Conservation (phyloP, 2,888 invertebrate species). For the Meteorus colon region DNA sequence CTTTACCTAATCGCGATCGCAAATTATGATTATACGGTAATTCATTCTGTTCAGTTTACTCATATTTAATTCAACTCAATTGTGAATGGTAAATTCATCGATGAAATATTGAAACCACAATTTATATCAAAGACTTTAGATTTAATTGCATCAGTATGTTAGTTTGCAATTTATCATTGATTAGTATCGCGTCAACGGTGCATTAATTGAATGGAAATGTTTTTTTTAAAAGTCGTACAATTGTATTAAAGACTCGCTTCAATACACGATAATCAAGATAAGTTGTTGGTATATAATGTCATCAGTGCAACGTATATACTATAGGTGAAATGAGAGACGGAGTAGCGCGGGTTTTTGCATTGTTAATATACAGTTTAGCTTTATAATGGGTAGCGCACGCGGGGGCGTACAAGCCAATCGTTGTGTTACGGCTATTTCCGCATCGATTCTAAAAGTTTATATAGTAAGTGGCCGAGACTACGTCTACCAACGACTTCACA, state of each 20-base stretch:
- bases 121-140: not conserved
- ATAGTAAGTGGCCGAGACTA: slow-evolving; percentile 4
- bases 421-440: slow-evolving; percentile 24
- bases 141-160: not conserved
- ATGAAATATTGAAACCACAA: slow-evolving; percentile 4
- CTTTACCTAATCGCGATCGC: not conserved
- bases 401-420: slow-evolving; percentile 26
- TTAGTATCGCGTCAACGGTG: not conserved
- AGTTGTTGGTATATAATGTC: slow-evolving; percentile 3
- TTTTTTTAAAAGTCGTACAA: not conserved
- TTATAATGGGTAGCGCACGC: slow-evolving; percentile 11
- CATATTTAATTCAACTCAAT: not conserved
- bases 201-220: not conserved
- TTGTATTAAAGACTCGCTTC: slow-evolving; percentile 1
- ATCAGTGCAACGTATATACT: not conserved
- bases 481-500: slow-evolving; percentile 12
- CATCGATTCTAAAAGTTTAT: slow-evolving; percentile 26
- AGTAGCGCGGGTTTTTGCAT: not conserved
- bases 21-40: slow-evolving; percentile 1
- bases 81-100: not conserved
- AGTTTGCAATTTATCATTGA: not conserved
- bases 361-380: not conserved
- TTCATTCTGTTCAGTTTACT: not conserved
- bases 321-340: not conserved
- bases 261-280: not conserved